phyloP scores from a whole-genome alignment of 2,113 vertebrate genomes.

The Pollachius pollachius region DNA sequence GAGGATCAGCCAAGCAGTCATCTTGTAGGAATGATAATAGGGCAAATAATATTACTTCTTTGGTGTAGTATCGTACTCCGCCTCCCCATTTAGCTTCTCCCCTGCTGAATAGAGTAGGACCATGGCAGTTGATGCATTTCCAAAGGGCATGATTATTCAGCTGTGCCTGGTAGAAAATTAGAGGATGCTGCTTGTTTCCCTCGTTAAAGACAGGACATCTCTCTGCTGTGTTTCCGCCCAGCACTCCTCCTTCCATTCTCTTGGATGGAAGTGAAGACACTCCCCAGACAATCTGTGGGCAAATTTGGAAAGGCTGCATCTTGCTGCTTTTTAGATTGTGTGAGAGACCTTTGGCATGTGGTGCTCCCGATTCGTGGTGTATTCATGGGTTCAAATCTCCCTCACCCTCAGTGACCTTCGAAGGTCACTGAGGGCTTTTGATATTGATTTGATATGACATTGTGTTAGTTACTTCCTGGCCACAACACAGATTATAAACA shows the following conservation, averaged over 20 bases:
- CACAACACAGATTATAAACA: no score
- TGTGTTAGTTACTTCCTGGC: constrained; percentile 7
- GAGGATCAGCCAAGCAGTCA: background rate
- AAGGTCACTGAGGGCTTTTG: no score
- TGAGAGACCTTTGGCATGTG: no score
- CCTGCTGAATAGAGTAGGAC: constrained; percentile 9
- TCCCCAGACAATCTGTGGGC: background rate
- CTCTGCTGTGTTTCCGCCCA: constrained; percentile 1
- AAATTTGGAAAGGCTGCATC: no score
- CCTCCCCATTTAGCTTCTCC: constrained; percentile 20
- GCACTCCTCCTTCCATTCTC: constrained; percentile 22
- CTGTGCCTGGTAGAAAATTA: constrained; percentile 52
- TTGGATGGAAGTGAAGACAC: constrained; percentile 29
- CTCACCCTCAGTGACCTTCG: no score
- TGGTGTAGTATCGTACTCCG: background rate
- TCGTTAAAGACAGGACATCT: constrained; percentile 7
- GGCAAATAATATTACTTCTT: constrained; percentile 14
- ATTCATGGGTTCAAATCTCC: no score
- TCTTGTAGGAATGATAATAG: constrained; percentile 6
- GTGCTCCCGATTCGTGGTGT: no score
- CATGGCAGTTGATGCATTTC: constrained; percentile 30
- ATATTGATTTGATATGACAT: background rate
- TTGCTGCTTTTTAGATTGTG: no score
- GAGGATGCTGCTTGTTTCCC: constrained; percentile 41
- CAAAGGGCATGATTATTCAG: constrained; percentile 46